Conservation (phyloP, 2,888 invertebrate genomes). For the Aphidoletes aphidimyza region DNA sequence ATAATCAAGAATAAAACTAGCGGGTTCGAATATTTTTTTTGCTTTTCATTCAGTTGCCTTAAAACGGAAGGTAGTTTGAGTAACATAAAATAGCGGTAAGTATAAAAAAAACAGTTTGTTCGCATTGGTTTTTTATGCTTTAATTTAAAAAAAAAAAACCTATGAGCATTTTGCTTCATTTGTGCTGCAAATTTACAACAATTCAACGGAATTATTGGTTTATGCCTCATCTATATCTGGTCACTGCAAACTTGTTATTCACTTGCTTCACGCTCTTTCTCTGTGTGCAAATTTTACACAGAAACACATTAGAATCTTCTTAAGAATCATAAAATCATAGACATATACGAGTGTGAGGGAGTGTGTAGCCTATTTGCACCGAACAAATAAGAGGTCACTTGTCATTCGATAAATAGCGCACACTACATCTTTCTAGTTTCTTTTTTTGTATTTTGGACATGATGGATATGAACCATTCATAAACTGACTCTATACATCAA, state of each 20-base stretch:
- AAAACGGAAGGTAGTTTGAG: conserved; percentile 30
- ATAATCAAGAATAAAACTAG: neutral
- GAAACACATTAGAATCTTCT: conserved; percentile 4
- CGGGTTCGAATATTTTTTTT: neutral
- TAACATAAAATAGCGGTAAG: conserved; percentile 40
- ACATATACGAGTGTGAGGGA: neutral
- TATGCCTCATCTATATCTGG: neutral
- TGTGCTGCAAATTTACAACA: neutral
- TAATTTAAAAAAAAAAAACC: neutral
- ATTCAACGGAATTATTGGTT: conserved; percentile 19
- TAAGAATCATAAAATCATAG: neutral
- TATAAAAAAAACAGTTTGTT: neutral
- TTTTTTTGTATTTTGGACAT: conserved; percentile 8
- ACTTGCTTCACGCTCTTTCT: too few species aligned
- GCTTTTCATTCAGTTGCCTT: neutral
- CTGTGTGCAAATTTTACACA: neutral
- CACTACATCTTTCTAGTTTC: neutral
- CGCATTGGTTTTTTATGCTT: neutral
- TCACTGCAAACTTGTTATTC: neutral
- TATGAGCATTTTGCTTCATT: conserved; percentile 15
- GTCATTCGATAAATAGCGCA: neutral
- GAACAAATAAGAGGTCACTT: neutral
- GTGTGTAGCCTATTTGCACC: neutral
- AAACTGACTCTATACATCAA: neutral
- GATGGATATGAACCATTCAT: neutral